Evolutionary conservation across 2,888 invertebrate genomes (phyloP), one percentile per base, ranked within the genome.

Genomic region (Parelbella ahira): DNA sequence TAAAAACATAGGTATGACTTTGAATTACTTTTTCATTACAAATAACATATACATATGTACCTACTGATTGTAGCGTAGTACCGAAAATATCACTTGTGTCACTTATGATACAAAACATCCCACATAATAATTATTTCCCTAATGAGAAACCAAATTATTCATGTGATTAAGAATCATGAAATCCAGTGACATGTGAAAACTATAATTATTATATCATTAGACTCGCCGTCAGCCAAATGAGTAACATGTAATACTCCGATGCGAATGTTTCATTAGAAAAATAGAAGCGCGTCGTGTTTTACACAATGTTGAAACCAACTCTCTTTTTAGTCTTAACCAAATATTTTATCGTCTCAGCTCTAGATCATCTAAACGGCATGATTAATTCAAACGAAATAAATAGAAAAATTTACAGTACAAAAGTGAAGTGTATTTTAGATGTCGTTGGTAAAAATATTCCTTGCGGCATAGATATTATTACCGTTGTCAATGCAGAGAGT

Each of bases 221-320:
- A n/a, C n/a, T 21, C 21, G 6, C 21, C 4, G 21, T 21, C 12
- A 1, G 5, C 12, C 12, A 12, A 3, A 28, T 20, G 9, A 11
- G 19, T 19, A 30, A 20, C 30, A 19, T 11, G 20, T 6, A 19
- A n/a, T 6, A 11, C 4, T 21, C 1, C 7, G 1, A 10, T 24
- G 10, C n/a, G 20, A 33, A 6, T 11, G 8, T 33, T 7, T 12
- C 20, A 1, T 8, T n/a, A n/a, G 2, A 12, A 32, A 7, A 8
- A 7, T 2, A 32, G 1, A 21, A 2, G 2, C 7, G 2, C 6
- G 6, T 33, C 3, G 21, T 5, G 9, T 2, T 11, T 7, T 10
- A 7, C 15, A 18, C 21, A 29, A 38, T 38, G 37, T 18, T 38
- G 2, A 38, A 10, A 23, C 13, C 23, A 29, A 23, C 3, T 15